Base-by-base conservation (phyloP, 2,113 vertebrate genomes). In the Ascaphus truei region DNA sequence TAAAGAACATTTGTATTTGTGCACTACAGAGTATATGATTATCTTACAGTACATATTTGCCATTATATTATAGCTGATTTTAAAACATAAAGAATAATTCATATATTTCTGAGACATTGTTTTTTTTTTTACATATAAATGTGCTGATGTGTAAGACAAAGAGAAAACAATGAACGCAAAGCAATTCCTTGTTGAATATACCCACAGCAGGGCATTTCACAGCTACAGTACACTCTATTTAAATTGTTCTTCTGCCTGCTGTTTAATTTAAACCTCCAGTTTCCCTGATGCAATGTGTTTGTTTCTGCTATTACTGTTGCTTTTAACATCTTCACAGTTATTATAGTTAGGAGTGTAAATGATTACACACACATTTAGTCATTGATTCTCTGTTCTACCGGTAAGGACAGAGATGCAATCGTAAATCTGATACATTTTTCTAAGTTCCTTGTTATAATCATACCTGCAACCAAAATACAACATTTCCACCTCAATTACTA, bases 241-340 rank as follows among this genome's bases (percentile, higher is more conserved):
- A 71, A 71, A 71, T 71, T 71, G 56, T 71, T 61, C 67, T 52
- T 71, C 67, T 71, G 56, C 67, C 67, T 71, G 57, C 67, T 71
- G 67, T 41, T 71, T 71, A 60, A 71, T 71, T 41, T 60, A 51
- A 60, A 39, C 45, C 47, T 71, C 47, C 47, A 31, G 23, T 51
- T 61, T 61, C 36, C 56, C 34, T 51, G 57, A 30, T 60, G 61
- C 61, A 60, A 52, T 23, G 53, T 66, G 43, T 72, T 43, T 31
- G 55, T 66, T 72, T 64, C 36, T 66, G 56, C 48, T 67, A 48
- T 67, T 68, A 68, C 47, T 68, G 63, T 59, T 62, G 72, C 47
- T 66, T 55, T 73, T 61, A 68, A 45, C 57, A 45, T 47, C 25
- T 62, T 68, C 57, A 62, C 48, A 61, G 63, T 53, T 71, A 71